These are phyloP conservation scores for Kradibia gibbosae DNA, from an alignment of 1,140 invertebrate species.

Conservation along the genomic window DNA sequence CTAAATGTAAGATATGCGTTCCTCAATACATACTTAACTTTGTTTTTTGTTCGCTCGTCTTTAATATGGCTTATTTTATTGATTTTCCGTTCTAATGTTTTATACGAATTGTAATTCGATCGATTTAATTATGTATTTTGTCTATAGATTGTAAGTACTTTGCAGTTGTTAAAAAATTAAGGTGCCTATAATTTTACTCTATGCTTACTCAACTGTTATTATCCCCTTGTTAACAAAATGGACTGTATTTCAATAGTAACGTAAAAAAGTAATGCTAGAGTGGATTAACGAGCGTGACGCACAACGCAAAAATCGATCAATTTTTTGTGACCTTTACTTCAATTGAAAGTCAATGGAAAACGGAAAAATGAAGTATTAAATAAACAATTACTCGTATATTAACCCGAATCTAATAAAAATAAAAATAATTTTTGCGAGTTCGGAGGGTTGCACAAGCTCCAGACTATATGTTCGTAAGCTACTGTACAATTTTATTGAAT, in stretches of 20 bases:
- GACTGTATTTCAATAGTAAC: not conserved
- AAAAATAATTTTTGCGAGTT: not conserved
- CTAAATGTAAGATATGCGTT: too few relatives aligned
- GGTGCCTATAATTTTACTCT: too few relatives aligned
- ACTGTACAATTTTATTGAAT: not conserved
- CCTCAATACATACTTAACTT: not conserved
- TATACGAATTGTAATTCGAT: not conserved
- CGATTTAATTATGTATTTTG: too few relatives aligned
- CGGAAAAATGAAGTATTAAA: not conserved
- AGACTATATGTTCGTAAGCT: not conserved
- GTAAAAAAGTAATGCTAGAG: not conserved
- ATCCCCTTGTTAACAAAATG: too few relatives aligned
- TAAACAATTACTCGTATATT: not conserved
- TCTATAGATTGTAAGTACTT: too few relatives aligned
- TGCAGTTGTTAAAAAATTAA: too few relatives aligned
- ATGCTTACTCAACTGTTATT: too few relatives aligned
- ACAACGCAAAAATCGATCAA: not conserved
- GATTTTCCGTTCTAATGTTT: not conserved
- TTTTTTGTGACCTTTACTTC: constrained; percentile 6
- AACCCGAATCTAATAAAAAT: not conserved
- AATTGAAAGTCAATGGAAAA: not conserved
- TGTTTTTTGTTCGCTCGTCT: not conserved
- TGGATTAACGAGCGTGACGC: constrained; percentile 3
- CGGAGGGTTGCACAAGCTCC: not conserved
- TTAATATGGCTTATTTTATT: not conserved